Percentiles rank a stretch among this genome's conserved stretches.
Evolutionary conservation across 1,140 invertebrate genomes (phyloP).

Genomic region (Akabosia matsudoensis): DNA sequence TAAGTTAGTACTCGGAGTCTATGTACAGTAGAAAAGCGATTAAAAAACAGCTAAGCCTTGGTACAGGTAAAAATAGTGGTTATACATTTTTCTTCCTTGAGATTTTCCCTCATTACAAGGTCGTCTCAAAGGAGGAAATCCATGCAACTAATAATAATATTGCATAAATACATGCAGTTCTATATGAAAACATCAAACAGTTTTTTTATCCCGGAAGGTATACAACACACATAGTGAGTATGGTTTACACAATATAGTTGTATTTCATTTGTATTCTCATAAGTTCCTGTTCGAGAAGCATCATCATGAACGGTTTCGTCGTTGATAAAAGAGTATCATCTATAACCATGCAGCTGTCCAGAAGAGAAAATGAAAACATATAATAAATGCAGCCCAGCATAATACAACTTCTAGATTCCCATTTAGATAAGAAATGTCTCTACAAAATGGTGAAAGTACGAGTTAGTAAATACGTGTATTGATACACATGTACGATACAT

Average conservation of each 20-base stretch:
- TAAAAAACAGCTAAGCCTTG: not conserved
- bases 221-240: too few species aligned
- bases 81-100: not conserved
- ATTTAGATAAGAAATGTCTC: conserved; percentile 1
- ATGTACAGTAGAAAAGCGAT: not conserved
- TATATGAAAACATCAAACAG: too few species aligned
- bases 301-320: too few species aligned
- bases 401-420: conserved; percentile 1
- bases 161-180: not conserved
- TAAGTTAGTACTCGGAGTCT: not conserved
- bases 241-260: too few species aligned
- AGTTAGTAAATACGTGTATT: too few species aligned
- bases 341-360: not conserved
- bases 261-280: too few species aligned
- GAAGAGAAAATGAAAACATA: not conserved
- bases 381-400: not conserved
- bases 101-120: not conserved
- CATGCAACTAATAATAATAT: not conserved
- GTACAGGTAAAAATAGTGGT: not conserved
- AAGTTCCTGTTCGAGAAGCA: too few species aligned
- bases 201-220: too few species aligned
- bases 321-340: too few species aligned
- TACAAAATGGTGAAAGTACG: too few species aligned
- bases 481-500: too few species aligned
- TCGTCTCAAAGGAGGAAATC: not conserved